Evolutionary conservation across 1,140 invertebrate genomes (phyloP).

Genomic region (Holcopasites calliopsidis): DNA sequence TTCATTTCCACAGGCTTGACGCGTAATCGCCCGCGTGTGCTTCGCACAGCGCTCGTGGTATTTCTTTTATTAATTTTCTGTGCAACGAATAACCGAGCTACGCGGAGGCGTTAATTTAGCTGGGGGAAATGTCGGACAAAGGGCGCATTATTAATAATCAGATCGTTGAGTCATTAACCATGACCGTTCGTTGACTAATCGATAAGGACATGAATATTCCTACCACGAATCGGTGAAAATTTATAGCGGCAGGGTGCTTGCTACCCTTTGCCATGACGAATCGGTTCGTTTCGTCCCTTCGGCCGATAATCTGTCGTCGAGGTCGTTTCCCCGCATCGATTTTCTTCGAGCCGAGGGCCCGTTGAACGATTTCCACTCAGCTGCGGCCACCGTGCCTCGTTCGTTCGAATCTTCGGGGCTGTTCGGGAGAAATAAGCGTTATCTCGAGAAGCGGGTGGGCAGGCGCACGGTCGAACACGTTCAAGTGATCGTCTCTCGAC

Average conservation of each 20-base stretch:
- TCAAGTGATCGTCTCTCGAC: too few species aligned
- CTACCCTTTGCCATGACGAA: neutral
- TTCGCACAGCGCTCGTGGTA: too few species aligned
- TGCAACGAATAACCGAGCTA: too few species aligned
- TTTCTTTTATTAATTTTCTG: too few species aligned
- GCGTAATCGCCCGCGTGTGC: too few species aligned
- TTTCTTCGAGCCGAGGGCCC: too few species aligned
- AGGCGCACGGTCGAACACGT: too few species aligned
- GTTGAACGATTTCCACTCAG: too few species aligned
- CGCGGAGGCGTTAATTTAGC: neutral
- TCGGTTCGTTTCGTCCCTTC: neutral
- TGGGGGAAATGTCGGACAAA: neutral
- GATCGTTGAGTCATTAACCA: constrained; percentile 29
- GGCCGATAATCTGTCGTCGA: neutral
- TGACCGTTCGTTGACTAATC: constrained; percentile 35
- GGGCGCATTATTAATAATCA: neutral
- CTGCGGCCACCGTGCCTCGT: too few species aligned
- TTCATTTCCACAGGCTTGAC: neutral
- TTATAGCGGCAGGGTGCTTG: neutral
- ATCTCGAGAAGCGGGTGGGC: too few species aligned
- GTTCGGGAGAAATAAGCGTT: too few species aligned
- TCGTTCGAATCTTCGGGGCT: too few species aligned
- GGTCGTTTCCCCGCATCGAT: neutral
- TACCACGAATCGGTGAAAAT: neutral
- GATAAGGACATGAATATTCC: constrained; percentile 15